Evolutionary conservation across 2,888 invertebrate genomes (phyloP).

Genomic region (Oscheius onirici): DNA sequence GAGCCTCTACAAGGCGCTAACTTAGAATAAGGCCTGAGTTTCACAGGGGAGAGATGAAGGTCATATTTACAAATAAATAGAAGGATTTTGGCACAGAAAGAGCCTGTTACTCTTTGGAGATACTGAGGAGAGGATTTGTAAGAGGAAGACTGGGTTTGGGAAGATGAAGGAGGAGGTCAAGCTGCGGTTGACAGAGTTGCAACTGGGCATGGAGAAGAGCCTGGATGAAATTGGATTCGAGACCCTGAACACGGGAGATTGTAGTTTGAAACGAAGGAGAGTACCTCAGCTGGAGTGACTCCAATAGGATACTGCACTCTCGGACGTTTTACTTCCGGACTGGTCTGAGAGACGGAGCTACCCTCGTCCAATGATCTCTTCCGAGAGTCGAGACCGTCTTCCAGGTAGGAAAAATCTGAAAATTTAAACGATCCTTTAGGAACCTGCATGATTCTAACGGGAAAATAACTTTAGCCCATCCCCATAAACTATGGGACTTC

Average conservation of each 20-base stretch:
- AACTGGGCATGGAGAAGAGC: conserved; percentile 37
- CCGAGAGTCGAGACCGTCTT: conserved; percentile 27
- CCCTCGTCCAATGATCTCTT: conserved; percentile 33
- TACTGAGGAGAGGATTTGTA: conserved; percentile 26
- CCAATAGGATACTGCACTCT: conserved; percentile 35
- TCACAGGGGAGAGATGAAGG: conserved; percentile 25
- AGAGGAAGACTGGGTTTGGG: conserved; percentile 9
- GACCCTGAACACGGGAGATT: background rate
- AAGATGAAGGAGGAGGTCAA: conserved; percentile 32
- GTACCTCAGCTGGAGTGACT: conserved; percentile 27
- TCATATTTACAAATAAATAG: conserved; percentile 29
- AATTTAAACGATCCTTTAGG: no score
- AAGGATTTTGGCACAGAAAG: conserved; percentile 8
- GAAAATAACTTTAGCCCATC: no score
- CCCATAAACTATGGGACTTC: no score
- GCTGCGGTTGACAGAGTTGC: conserved; percentile 28
- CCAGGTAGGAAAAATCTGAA: conserved; percentile 34
- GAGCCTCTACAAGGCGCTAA: background rate
- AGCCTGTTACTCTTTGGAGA: conserved; percentile 27
- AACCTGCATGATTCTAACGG: no score
- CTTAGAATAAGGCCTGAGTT: conserved; percentile 30
- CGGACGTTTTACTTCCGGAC: conserved; percentile 36
- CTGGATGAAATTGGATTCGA: conserved; percentile 29
- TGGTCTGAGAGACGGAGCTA: conserved; percentile 20
- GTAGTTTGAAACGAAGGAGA: background rate